Evolutionary conservation across 64 coral and sea anemone genomes (phyloP), one percentile per base, ranked within the genome.

Genomic region (Montipora capricornis): DNA sequence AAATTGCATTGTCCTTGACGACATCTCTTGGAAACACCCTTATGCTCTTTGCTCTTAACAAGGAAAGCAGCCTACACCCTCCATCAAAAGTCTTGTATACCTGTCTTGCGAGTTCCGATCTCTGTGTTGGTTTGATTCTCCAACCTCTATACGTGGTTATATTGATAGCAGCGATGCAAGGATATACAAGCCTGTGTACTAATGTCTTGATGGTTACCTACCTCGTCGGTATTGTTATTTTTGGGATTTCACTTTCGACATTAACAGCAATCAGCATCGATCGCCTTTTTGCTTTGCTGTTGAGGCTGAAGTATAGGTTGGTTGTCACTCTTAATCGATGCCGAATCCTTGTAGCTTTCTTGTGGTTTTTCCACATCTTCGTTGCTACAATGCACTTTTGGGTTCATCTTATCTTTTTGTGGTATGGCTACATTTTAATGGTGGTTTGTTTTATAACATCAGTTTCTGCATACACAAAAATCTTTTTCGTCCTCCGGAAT

Each of bases 221-320:
- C 44, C 22, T 84, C 46, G 14, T 69, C 37, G 81, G 81, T 20
- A 16, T 69, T 2, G 44, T 84, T 44, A 11, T 84, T 8, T 69
- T 68, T 69, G 81, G 81, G 9, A 45, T 84, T 1, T 84, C 81
- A 12, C 44, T 84, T 12, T 69, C 44, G 5, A 84, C 81, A 4
- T n/a, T 84, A 10, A 49, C 81, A 4, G 81, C 61, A n/a, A 84
- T 84, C 68, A 84, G 81, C 44, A 57, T 84, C 6, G 81, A 84
- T 14, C 62, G 81, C 7, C 81, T 84, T 69, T 44, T 84, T 2
- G 81, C 81, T 1, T 17, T 84, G 61, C 46, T 69, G 8, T 69
- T 84, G 0, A 69, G 16, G 3, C 6, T 84, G 45, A 22, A 22
- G 46, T 84, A 84, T 44, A 22, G 81, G 69, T 61, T 46, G 48